Base-by-base conservation (phyloP, 2,113 vertebrate genomes). In the Rhodinocichla rosea region DNA sequence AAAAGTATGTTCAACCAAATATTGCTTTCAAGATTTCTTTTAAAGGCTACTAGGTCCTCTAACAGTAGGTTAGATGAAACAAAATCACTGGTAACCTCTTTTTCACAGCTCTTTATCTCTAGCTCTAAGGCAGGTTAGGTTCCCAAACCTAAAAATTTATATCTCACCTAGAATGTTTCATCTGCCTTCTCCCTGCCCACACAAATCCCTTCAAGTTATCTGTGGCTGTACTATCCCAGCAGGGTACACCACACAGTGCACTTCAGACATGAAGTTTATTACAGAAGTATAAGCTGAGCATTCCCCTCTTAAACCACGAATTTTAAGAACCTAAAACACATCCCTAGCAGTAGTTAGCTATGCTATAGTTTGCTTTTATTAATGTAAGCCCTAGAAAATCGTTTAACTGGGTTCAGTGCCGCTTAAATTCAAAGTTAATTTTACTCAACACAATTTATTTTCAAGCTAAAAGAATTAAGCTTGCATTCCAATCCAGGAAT, bases 401-500 rank as follows among this genome's bases (percentile, higher is more conserved):
- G 62, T 84, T 92, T 84, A 88, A 62, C 40, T 90, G 53, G 21
- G 45, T 90, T 90, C 81, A 77, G 27, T 74, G 53, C 30, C 60
- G 59, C 83, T 90, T 81, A 71, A 90, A 85, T 60, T 93, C 57
- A 68, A 80, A 90, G 56, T 81, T 80, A 7, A 45, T 93, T 94
- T 96, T 78, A 74, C 47, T 87, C 53, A 50, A 53, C 1, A 0
- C 53, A 78, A 81, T 80, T 92, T 81, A 49, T 53, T 92, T 96
- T 79, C 69, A 82, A 83, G 65, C 40, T 69, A 53, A 86, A 90
- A 75, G 16, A 94, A 89, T 84, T 83, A 94, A 91, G 82, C 16
- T 87, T 71, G 28, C 74, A 92, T 95, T 89, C 76, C 80, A 56
- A 62, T 89, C 32, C 49, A 90, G n/a, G 62, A 93, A 93, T 65